Evolutionary conservation across 92 coral and sea anemone genomes (phyloP).

Genomic region (Parazoanthus atlanticus): DNA sequence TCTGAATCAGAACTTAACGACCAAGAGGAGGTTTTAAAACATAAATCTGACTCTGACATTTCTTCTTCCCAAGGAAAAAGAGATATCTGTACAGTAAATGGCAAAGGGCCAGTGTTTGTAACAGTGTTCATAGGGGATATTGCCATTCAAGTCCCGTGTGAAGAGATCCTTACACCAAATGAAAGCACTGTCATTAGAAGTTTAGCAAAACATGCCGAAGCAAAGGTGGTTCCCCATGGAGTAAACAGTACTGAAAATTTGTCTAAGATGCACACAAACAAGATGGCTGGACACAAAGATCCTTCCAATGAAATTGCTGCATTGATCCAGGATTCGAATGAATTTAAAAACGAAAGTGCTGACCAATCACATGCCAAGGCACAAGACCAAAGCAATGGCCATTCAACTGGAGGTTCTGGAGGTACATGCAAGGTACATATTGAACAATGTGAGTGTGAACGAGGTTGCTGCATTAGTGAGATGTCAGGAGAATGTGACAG

Average conservation of each 20-base stretch:
- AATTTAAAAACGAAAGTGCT: not conserved
- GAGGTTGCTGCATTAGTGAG: not conserved
- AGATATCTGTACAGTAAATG: not conserved
- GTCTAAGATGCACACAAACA: not conserved
- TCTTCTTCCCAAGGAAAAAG: slow-evolving; percentile 5
- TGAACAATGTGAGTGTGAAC: slow-evolving; percentile 35
- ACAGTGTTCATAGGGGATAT: slow-evolving; percentile 81
- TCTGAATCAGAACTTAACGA: not conserved
- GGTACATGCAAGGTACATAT: slow-evolving; percentile 27
- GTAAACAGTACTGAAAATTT: not conserved
- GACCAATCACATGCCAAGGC: not conserved
- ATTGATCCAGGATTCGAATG: not conserved
- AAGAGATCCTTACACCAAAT: not conserved
- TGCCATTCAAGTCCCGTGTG: slow-evolving; percentile 76
- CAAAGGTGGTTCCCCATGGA: not conserved
- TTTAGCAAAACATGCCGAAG: not conserved
- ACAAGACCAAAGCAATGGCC: not conserved
- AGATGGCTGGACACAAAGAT: not conserved
- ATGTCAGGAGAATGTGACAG: not conserved
- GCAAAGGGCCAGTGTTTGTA: slow-evolving; percentile 40
- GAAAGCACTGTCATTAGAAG: not conserved
- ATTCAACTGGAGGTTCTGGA: not conserved
- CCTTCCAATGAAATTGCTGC: not conserved
- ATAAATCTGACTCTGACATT: not conserved
- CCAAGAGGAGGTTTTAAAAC: slow-evolving; percentile 2